Evolutionary conservation across 2,113 vertebrate genomes (phyloP).

Genomic region (Phasianus colchicus): DNA sequence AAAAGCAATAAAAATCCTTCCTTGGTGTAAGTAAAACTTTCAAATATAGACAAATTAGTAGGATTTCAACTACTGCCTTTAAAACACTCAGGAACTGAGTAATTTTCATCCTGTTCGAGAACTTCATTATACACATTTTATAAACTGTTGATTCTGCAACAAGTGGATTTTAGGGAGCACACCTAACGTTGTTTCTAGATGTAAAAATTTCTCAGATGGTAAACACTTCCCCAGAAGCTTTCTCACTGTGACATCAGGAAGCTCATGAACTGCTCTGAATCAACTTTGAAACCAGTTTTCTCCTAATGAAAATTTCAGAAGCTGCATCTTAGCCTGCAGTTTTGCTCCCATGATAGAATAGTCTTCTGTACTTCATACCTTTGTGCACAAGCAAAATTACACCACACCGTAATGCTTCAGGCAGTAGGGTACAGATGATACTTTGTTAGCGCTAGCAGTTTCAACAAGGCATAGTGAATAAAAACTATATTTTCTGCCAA

Average conservation of each 20-base stretch:
- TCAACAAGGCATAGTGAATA: not conserved
- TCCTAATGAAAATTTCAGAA: constrained; percentile 24
- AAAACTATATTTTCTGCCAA: not conserved
- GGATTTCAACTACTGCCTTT: not conserved
- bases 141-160: not conserved
- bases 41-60: not conserved
- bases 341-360: not conserved
- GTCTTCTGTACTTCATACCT: not conserved
- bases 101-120: not conserved
- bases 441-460: not conserved
- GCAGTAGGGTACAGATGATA: not conserved
- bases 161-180: not conserved
- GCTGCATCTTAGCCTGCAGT: not conserved
- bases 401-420: not conserved
- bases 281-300: constrained; percentile 10
- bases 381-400: not conserved
- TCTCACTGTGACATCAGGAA: not conserved
- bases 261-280: not conserved
- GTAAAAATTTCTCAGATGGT: not conserved
- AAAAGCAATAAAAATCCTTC: not conserved
- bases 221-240: not conserved
- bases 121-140: constrained; percentile 5
- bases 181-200: not conserved
- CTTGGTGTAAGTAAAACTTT: not conserved
- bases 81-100: not conserved